Conservation (phyloP, 2,797 vertebrate genomes). For the Balearica regulorum region DNA sequence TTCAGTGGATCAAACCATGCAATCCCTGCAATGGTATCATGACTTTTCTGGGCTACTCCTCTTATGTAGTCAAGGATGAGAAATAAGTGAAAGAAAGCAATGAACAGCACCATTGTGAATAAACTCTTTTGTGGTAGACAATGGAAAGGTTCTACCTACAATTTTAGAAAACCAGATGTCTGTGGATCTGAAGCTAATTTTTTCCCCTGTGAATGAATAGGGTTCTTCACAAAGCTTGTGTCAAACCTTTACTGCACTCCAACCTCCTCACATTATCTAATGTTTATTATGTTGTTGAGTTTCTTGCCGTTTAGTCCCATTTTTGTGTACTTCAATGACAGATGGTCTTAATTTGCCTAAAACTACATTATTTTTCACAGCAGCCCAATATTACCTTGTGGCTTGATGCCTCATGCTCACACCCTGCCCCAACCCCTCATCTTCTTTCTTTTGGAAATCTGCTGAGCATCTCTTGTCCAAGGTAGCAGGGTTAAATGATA, state of each 20-base stretch:
- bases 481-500: background rate
- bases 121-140: background rate
- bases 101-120: background rate
- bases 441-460: background rate
- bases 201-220: background rate
- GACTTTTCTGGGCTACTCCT: background rate
- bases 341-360: background rate
- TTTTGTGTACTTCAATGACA: background rate
- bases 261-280: background rate
- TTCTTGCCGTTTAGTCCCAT: background rate
- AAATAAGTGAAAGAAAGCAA: background rate
- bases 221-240: background rate
- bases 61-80: background rate
- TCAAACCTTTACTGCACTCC: background rate
- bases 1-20: background rate
- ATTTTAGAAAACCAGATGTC: background rate
- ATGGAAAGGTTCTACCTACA: background rate
- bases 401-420: background rate
- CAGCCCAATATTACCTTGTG: background rate
- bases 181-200: background rate
- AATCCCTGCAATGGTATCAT: background rate
- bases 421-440: background rate
- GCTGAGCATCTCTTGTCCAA: background rate
- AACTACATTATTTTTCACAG: background rate
- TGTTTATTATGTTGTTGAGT: background rate